phyloP scores from a whole-genome alignment of 2,113 vertebrate genomes.

The Cynopterus brachyotis region DNA sequence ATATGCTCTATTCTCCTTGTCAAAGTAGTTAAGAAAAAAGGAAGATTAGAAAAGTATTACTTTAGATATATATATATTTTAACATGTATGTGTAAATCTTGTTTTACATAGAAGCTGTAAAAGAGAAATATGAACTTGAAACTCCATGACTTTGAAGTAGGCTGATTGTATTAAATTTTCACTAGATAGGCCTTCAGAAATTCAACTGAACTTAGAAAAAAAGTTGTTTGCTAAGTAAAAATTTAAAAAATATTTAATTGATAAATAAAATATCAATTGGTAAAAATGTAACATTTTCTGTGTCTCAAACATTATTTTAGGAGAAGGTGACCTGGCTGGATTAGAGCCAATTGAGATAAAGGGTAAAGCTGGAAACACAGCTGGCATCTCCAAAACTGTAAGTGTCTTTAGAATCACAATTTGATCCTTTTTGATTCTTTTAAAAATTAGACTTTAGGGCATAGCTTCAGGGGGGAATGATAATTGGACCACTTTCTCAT shows the following conservation, averaged over 20 bases:
- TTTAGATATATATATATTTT: background rate
- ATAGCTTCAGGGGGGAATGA: background rate
- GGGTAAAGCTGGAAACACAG: background rate
- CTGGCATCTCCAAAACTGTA: background rate
- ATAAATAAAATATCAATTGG: constrained; percentile 29
- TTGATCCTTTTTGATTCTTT: background rate
- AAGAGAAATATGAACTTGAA: background rate
- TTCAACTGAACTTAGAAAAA: background rate
- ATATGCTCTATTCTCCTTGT: background rate
- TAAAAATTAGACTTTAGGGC: background rate
- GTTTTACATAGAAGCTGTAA: background rate
- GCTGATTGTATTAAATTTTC: background rate
- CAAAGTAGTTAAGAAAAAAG: background rate
- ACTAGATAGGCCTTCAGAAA: constrained; percentile 15
- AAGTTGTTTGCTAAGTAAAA: constrained; percentile 21
- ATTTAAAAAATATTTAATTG: constrained; percentile 25
- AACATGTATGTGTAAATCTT: background rate
- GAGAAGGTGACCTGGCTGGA: constrained; percentile 50
- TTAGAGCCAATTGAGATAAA: background rate
- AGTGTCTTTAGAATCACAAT: background rate
- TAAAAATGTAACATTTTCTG: background rate
- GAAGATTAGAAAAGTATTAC: background rate
- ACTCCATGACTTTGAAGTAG: background rate
- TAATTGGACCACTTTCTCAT: background rate
- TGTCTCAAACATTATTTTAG: constrained; percentile 21